Evolutionary conservation across 2,113 vertebrate genomes (phyloP).

Genomic region (Heterotilapia buettikoferi): DNA sequence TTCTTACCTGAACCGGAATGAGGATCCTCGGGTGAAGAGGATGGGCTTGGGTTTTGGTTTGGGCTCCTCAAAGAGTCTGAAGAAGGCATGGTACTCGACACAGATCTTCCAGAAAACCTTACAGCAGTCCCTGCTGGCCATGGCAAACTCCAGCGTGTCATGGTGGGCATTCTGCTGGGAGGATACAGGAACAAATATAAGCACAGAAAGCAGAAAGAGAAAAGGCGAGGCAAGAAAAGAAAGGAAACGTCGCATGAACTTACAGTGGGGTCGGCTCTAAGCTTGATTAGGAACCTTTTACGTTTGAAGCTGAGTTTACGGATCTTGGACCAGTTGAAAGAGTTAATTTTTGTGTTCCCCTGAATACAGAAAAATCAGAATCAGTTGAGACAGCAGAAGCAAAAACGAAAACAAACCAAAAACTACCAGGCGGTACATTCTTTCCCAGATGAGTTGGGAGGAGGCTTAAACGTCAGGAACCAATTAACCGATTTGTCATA

Average conservation of each 20-base stretch:
- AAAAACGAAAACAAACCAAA: neutral
- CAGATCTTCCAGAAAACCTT: constrained; percentile 98
- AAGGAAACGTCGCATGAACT: constrained; percentile 42
- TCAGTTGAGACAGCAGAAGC: neutral
- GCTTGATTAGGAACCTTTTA: constrained; percentile 92
- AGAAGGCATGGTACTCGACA: constrained; percentile 95
- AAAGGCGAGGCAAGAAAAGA: neutral
- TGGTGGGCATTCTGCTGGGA: constrained; percentile 82
- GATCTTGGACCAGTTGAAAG: constrained; percentile 96
- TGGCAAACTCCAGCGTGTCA: constrained; percentile 92
- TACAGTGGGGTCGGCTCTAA: constrained; percentile 85
- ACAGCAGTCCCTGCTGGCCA: constrained; percentile 92
- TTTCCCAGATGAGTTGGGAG: neutral
- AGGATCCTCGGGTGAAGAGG: constrained; percentile 91
- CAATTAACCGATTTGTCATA: neutral
- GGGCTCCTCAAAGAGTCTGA: constrained; percentile 94
- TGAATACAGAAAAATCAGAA: constrained; percentile 24
- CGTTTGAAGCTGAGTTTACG: constrained; percentile 97
- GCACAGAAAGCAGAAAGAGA: neutral
- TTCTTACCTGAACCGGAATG: constrained; percentile 90
- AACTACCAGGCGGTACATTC: neutral
- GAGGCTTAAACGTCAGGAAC: neutral
- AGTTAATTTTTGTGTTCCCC: constrained; percentile 92
- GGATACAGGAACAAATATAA: neutral
- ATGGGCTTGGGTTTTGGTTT: constrained; percentile 92